Base-by-base conservation (phyloP, 2,888 invertebrate genomes). In the Eupithecia tripunctaria region DNA sequence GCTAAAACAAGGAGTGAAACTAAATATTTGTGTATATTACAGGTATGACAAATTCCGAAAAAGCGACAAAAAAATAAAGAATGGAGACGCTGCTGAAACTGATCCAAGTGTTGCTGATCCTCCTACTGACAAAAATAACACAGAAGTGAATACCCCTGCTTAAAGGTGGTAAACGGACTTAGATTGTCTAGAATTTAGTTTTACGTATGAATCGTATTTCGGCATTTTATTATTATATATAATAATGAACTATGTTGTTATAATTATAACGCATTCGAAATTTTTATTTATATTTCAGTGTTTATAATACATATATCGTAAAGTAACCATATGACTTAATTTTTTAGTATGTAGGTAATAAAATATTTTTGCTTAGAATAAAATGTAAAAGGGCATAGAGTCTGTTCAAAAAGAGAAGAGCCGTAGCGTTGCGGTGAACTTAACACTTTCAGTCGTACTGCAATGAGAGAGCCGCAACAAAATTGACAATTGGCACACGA, bases 41-140 rank as follows among this genome's bases (percentile, higher is more conserved):
- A 95, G 96, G 80, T 96, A 96, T 81, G 96, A 96, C 88, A 95
- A 96, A 81, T 96, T 96, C 84, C 94, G 96, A 68, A 95, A 96
- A 88, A 95, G 96, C 78, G 96, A 96, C 83, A 96, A 96, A 86
- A 95, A 93, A 21, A 80, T 85, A 41, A 95, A 92, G 79, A 82
- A 86, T 72, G 94, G 89, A 36, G 95, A 91, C 70, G 88, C 85
- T 68, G 94, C 90, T 73, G 93, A 90, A 77, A 87, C 81, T 71
- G 90, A 90, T 60, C 81, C 85, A 4, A 89, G 84, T 74, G 87
- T 87, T 29, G 88, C 88, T 47, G 93, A 89, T 18, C 88, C 86
- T 38, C 83, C 84, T 25, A 84, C 82, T 72, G 94, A 93, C 76
- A 93, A 92, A 77, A 87, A 84, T 73, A 88, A 81, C 71, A 82